phyloP scores from a whole-genome alignment of 2,113 vertebrate genomes.

The Scartelaos histophorus region DNA sequence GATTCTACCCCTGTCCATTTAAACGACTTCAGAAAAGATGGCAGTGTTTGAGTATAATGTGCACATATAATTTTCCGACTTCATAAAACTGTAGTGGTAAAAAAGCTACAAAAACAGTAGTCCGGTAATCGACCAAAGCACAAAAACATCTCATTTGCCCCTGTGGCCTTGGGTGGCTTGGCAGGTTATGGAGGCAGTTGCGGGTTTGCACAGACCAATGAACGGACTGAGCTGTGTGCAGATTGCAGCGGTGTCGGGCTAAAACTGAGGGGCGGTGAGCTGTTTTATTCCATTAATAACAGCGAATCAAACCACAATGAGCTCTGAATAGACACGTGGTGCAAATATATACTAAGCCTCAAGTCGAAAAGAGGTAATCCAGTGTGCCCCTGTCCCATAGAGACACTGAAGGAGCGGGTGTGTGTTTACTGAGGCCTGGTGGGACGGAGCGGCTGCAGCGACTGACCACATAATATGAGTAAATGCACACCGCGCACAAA shows the following conservation, averaged over 20 bases:
- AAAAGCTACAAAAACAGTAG: constrained; percentile 72
- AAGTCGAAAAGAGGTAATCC: constrained; percentile 58
- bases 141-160: constrained; percentile 74
- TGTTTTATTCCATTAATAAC: constrained; percentile 53
- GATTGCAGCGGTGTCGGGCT: constrained; percentile 52
- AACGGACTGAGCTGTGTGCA: constrained; percentile 69
- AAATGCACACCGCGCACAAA: constrained; percentile 69
- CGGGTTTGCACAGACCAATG: constrained; percentile 75
- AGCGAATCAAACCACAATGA: constrained; percentile 53
- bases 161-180: constrained; percentile 77
- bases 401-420: constrained; percentile 66
- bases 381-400: constrained; percentile 48
- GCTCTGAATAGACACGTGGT: constrained; percentile 47
- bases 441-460: constrained; percentile 71
- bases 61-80: constrained; percentile 1
- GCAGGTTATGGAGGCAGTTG: constrained; percentile 71
- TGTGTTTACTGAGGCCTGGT: constrained; percentile 72
- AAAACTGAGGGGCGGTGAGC: constrained; percentile 52
- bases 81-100: constrained; percentile 26
- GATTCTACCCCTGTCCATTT: neutral
- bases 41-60: neutral
- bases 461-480: constrained; percentile 75
- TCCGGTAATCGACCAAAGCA: constrained; percentile 68
- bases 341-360: constrained; percentile 27
- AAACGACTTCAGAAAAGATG: neutral